A percentile compares a stretch with the other conserved stretches of the same genome.
Evolutionary conservation across 2,888 invertebrate genomes (phyloP).

Genomic region (Disparrhopalites patrizii): DNA sequence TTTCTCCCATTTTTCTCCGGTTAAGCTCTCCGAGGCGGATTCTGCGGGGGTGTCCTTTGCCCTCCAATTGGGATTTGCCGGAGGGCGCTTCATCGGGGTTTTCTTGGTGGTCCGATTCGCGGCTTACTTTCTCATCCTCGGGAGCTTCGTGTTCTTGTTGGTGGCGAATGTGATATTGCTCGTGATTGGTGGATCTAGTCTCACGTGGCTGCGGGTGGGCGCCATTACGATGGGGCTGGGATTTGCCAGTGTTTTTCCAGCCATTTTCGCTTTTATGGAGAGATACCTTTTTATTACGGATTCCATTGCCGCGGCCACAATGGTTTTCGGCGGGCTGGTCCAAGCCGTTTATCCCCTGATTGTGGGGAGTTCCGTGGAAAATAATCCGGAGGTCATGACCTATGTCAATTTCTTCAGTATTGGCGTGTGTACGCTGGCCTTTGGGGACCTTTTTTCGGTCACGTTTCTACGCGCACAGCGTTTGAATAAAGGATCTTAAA

Average conservation of each 20-base stretch:
- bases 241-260: constrained; percentile 25
- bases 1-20: not conserved
- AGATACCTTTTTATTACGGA: constrained; percentile 30
- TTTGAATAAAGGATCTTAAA: too few species aligned
- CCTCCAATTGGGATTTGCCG: constrained; percentile 1
- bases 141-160: not conserved
- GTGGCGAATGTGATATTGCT: not conserved
- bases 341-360: constrained; percentile 2
- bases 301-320: constrained; percentile 19
- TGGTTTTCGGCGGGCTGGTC: constrained; percentile 1
- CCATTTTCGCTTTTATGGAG: constrained; percentile 33
- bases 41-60: not conserved
- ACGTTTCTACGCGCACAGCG: not conserved
- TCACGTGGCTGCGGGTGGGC: constrained; percentile 13
- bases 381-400: constrained; percentile 2
- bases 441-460: not conserved
- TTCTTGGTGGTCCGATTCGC: not conserved
- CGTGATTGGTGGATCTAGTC: not conserved
- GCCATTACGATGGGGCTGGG: constrained; percentile 27
- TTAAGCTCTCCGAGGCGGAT: not conserved
- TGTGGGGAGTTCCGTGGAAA: constrained; percentile 8
- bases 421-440: not conserved
- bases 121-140: not conserved
- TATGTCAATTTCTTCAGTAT: constrained; percentile 8
- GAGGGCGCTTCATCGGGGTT: constrained; percentile 4